Base-by-base conservation (phyloP, 2,888 invertebrate genomes). In the Calliphora vomitoria region DNA sequence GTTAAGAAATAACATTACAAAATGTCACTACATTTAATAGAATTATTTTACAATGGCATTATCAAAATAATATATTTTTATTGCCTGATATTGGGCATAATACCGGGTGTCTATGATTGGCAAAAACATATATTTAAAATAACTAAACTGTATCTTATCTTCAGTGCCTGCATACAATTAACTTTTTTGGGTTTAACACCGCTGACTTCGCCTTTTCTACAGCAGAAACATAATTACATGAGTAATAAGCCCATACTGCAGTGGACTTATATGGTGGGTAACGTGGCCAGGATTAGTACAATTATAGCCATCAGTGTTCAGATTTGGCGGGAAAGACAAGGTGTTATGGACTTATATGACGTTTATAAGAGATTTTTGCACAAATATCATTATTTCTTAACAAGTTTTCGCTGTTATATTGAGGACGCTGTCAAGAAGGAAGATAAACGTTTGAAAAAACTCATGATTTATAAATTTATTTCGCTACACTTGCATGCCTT, bases 161-260 rank as follows among this genome's bases (percentile, higher is more conserved):
- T 71, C n/a, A 81, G 80, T 72, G 60, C 38, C 0, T 8, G 71
- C 4, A 53, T 81, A 44, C 80, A 81, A 50, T 41, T 47, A 8
- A 13, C 38, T 15, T 64, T 64, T 11, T n/a, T 81, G 5, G 1
- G 18, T 0, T 8, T 64, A 41, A 62, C 31, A 1, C 71, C 80
- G 15, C 20, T 81, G 35, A 41, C 60, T 0, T 8, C 13, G 18
- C 53, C 50, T 0, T 11, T 41, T 0, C 2, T 41, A 6, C 71
- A n/a, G 4, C 50, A n/a, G 4, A 8, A 71, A 25, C 15, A 35
- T 3, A 35, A 15, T 53, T 81, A 72, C 8, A 81, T 81, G 80
- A 3, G n/a, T 15, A 41, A 71, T 3, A 81, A 81, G 25, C 38
- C 50, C 0, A n/a, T 72, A 1, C 20, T 81, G 8, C 44, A 25